Evolutionary conservation across 2,797 vertebrate genomes (phyloP).

Genomic region (Nannoperca obscura): DNA sequence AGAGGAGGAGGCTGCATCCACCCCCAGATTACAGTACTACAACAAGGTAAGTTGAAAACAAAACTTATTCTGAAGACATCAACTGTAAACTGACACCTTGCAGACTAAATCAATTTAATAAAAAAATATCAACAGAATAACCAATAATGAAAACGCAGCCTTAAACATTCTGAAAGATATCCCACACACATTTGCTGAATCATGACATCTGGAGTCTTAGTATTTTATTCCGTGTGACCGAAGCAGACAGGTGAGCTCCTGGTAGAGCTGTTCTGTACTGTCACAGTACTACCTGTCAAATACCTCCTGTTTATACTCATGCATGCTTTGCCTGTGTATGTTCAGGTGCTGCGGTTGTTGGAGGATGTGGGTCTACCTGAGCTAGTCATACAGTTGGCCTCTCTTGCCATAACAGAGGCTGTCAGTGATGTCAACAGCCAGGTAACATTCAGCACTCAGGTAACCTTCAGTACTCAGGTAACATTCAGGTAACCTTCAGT

Average conservation of each 20-base stretch:
- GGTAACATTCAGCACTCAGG: constrained; percentile 72
- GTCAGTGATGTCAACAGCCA: constrained; percentile 89
- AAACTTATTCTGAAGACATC: no score
- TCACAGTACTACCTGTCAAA: not conserved
- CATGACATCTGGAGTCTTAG: no score
- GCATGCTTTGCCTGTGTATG: not conserved
- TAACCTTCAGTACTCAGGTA: no score
- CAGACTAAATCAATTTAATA: no score
- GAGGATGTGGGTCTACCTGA: constrained; percentile 93
- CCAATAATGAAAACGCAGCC: no score
- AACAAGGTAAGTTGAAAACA: constrained; percentile 93
- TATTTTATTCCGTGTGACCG: not conserved
- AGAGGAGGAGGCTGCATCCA: constrained; percentile 86
- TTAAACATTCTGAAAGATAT: no score
- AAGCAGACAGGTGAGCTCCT: not conserved
- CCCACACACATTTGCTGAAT: no score
- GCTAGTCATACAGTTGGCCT: constrained; percentile 92
- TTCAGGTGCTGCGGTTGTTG: constrained; percentile 91
- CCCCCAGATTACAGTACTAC: constrained; percentile 91
- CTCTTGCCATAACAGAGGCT: constrained; percentile 90
- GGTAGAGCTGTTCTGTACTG: not conserved
- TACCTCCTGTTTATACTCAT: constrained; percentile 17
- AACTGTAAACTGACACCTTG: not conserved
- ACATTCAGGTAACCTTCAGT: no score
- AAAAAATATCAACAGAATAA: no score